Evolutionary conservation across 2,113 vertebrate species (phyloP), one percentile per base, ranked within the genome.

Genomic region (Lophochroa leadbeateri): DNA sequence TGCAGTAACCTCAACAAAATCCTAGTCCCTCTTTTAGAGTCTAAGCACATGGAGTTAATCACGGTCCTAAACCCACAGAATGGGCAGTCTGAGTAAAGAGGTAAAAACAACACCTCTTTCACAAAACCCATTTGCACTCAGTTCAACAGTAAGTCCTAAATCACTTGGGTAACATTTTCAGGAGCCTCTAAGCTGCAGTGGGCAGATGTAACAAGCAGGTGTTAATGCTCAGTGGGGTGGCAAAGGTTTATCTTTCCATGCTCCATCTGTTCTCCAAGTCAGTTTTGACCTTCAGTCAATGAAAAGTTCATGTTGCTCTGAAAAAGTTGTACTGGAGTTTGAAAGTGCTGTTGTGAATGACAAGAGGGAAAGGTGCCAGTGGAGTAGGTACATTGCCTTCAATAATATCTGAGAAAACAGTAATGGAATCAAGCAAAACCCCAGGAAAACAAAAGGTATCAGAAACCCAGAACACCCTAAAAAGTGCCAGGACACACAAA

Each of bases 251-350:
- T 92, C 57, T 35, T 82, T 77, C 70, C 43, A 81, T 5, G 7
- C 55, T 92, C 93, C 93, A 95, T 96, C 96, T 97, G 93, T 71
- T 96, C 92, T 74, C 68, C 55, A 83, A 81, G 85, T 47, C 18
- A 11, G 43, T 68, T 93, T 75, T 93, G 94, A 95, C 94, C 96
- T 97, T 96, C 93, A 92, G 63, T 53, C 79, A 88, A 90, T 50
- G 79, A 86, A 91, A 96, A 93, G 75, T 82, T 93, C 43, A 31
- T 82, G 33, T 16, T 74, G n/a, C n/a, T 82, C 67, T 90, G 63
- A 78, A 65, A 94, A 92, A 80, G 50, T 80, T 71, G 70, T 85
- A 69, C 68, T 61, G 70, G 79, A 83, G 27, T 50, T 96, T 43
- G 46, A 55, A 94, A 94, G 39, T 16, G 33, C 27, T 75, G 55